phyloP scores from a whole-genome alignment of 1,140 invertebrate genomes.

The Drosophila quadrilineata region DNA sequence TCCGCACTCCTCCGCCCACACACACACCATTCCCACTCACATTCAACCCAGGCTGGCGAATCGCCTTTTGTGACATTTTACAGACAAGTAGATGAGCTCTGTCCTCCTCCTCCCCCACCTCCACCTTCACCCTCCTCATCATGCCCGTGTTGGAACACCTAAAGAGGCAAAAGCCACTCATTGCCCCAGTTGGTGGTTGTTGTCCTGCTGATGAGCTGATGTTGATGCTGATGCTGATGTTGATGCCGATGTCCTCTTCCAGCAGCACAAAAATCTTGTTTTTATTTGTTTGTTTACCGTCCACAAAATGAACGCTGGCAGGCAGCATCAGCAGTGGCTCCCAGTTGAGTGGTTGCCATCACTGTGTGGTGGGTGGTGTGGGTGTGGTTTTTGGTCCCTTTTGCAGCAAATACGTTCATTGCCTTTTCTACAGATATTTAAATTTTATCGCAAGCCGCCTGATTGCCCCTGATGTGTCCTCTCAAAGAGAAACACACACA shows the following conservation, averaged over 20 bases:
- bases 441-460: conserved; percentile 72
- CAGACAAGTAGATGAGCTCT: conserved; percentile 69
- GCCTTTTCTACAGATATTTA: conserved; percentile 61
- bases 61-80: conserved; percentile 75
- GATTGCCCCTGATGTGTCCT: conserved; percentile 51
- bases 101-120: not conserved
- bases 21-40: too few species aligned
- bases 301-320: conserved; percentile 74
- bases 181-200: conserved; percentile 60
- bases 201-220: conserved; percentile 60
- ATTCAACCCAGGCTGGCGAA: too few species aligned
- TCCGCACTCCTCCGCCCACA: not conserved
- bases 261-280: conserved; percentile 56
- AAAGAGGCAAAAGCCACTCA: conserved; percentile 37
- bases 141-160: too few species aligned
- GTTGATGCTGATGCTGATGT: not conserved
- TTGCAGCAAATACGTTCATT: not conserved
- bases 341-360: conserved; percentile 2
- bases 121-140: not conserved
- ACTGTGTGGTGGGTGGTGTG: conserved; percentile 13
- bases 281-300: conserved; percentile 80
- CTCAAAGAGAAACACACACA: too few species aligned
- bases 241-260: not conserved
- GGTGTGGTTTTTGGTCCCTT: not conserved
- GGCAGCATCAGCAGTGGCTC: not conserved